Evolutionary conservation across 2,797 vertebrate species (phyloP).

Genomic region (Sebastes baramenuke): DNA sequence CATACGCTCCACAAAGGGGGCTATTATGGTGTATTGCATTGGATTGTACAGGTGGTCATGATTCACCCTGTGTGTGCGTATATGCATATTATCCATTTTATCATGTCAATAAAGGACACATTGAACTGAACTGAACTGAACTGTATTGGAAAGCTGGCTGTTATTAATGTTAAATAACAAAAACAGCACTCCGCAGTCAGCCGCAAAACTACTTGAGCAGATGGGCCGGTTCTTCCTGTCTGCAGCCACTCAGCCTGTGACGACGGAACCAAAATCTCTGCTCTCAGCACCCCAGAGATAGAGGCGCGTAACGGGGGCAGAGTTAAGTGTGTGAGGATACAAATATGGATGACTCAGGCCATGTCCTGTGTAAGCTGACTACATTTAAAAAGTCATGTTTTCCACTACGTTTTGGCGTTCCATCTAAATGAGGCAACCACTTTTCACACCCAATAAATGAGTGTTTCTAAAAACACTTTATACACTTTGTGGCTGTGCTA

Average conservation of each 20-base stretch:
- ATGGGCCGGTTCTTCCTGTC: conserved; percentile 88
- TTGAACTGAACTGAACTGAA: conserved; percentile 19
- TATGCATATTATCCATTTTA: conserved; percentile 27
- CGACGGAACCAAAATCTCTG: conserved; percentile 83
- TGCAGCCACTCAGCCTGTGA: conserved; percentile 85
- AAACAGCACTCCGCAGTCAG: conserved; percentile 19
- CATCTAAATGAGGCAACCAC: background rate
- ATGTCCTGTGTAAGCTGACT: background rate
- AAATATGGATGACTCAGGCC: conserved; percentile 21
- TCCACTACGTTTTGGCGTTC: background rate
- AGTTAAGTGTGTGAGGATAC: conserved; percentile 18
- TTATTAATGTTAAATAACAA: conserved; percentile 51
- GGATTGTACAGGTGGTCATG: conserved; percentile 44
- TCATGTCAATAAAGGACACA: conserved; percentile 27
- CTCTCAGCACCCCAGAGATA: conserved; percentile 81
- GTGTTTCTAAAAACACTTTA: background rate
- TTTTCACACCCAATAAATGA: conserved; percentile 28
- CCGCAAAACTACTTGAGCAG: conserved; percentile 81
- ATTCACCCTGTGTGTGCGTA: conserved; percentile 24
- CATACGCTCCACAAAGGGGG: conserved; percentile 20
- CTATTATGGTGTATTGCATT: conserved; percentile 17
- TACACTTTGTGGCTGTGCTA: background rate
- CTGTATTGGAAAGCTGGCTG: conserved; percentile 25
- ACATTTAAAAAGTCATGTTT: conserved; percentile 28
- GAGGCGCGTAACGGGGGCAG: conserved; percentile 63